phyloP scores from a whole-genome alignment of 2,888 invertebrate species.

The Hydropsyche betteni region DNA sequence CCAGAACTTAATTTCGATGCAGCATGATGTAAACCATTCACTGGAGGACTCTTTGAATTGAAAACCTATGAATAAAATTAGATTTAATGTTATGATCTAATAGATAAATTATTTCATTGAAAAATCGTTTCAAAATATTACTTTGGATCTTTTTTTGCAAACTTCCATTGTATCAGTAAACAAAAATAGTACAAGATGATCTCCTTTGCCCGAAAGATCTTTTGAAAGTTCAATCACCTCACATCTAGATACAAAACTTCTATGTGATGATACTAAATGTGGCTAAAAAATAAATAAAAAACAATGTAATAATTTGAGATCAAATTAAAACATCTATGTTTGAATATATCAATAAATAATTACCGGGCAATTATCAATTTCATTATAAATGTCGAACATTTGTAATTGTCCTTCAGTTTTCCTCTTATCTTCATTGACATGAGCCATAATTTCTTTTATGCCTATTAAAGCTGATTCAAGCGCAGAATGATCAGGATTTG shows the following conservation, averaged over 20 bases:
- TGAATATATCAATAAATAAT: slow-evolving; percentile 54
- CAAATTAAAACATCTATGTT: background rate
- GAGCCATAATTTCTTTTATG: slow-evolving; percentile 92
- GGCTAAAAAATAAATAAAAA: slow-evolving; percentile 71
- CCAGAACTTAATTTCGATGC: slow-evolving; percentile 70
- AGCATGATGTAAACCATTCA: slow-evolving; percentile 66
- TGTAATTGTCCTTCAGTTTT: slow-evolving; percentile 95
- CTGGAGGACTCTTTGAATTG: slow-evolving; percentile 67
- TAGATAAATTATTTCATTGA: background rate
- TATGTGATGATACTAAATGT: slow-evolving; percentile 91
- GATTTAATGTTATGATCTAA: background rate
- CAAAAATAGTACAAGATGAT: slow-evolving; percentile 86
- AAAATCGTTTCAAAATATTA: slow-evolving; percentile 50
- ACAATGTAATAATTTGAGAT: background rate
- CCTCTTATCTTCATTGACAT: slow-evolving; percentile 97
- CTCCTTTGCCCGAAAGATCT: slow-evolving; percentile 87
- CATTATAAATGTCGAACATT: slow-evolving; percentile 97
- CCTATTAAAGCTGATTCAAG: slow-evolving; percentile 87
- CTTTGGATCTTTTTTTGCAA: slow-evolving; percentile 84
- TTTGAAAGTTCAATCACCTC: slow-evolving; percentile 90
- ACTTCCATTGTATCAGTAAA: slow-evolving; percentile 96
- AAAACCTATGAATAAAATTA: slow-evolving; percentile 58
- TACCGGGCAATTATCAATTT: slow-evolving; percentile 97
- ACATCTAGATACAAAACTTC: slow-evolving; percentile 86
- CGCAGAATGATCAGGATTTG: slow-evolving; percentile 86